Evolutionary conservation across 2,888 invertebrate genomes (phyloP), one percentile per base, ranked within the genome.

Genomic region (Leptothorax acervorum): DNA sequence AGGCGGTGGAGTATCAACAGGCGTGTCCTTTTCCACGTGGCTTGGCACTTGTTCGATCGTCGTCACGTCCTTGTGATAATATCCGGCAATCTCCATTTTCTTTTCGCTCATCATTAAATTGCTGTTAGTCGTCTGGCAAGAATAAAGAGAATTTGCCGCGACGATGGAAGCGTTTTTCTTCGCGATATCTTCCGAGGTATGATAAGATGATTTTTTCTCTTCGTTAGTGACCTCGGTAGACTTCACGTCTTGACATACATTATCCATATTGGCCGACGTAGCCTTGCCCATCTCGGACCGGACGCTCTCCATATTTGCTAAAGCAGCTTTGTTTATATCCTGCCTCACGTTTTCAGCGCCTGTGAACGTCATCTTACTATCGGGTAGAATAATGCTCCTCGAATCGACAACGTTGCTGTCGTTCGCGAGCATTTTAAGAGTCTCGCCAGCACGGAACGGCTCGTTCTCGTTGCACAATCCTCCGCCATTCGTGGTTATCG

Each of bases 1-100:
- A 5, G 95, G 95, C 42, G 95, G 95, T 4, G 93, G 91, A 53
- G 75, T 84, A 39, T 91, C 92, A 23, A 79, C 31, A 71, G 66
- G 78, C 12, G 62, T 12, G 39, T 88, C 89, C 42, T 88, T 86
- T 74, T 83, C 84, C 71, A 18, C 12, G 8, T 82, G 87, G 31
- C 85, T 86, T 39, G 86, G 85, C 8, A 18, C 23, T 15, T 83
- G 84, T 11, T 88, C 88, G 73, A 79, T 53, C 11, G 78, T 70
- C 42, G 82, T 48, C 57, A 66, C 65, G 74, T 90, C 91, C 82
- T 90, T 92, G 68, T 90, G 90, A 88, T 91, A 92, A 87, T 91
- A 93, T 8, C 86, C 91, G n/a, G 91, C 90, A 35, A 92, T 91
- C 35, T 93, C 93, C 82, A 93, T 91, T 68, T 92, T 94, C 82